Evolutionary conservation across 2,113 vertebrate species (phyloP), one percentile per base, ranked within the genome.

Genomic region (Phasianus colchicus): DNA sequence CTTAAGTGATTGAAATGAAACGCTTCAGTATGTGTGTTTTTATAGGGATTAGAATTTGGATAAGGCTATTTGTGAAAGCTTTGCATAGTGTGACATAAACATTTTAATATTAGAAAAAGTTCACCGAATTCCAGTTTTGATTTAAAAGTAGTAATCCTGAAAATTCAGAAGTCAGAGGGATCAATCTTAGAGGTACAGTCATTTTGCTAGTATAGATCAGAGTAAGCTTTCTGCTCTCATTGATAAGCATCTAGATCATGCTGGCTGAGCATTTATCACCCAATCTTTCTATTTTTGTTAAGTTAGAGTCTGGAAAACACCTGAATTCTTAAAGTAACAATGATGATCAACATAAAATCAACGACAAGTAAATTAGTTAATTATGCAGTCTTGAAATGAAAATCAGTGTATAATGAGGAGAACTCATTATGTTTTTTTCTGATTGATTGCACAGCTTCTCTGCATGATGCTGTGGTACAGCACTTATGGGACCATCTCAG

Each of bases 391-490:
- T 95, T 92, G 83, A 88, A 88, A 94, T 83, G 55, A 93, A 96
- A 97, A 96, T 90, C 69, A 90, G 86, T 91, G 72, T 76, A 52
- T 96, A 89, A 94, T 84, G 79, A 94, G 87, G 66, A 75, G 90
- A 93, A 63, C 86, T 97, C 76, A 92, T 96, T 94, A 82, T 48
- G 7, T 84, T 61, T 96, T 95, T 95, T 93, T 57, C 91, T 95
- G 92, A 92, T 54, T 95, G 94, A 96, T 96, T 92, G 93, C 90
- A 69, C 97, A 99, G 98, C 98, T 98, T 77, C 96, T 98, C 96
- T 97, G 98, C 92, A 67, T 96, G 83, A 97, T 98, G 95, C 97
- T 98, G 93, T 98, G 98, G 97, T 96, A 97, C 89, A 98, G 98
- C 79, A 97, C 98, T 92, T 98, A 97, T 0, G 96, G 97, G 94